These are phyloP conservation scores for Nomada lathburiana DNA, from an alignment of 2,888 invertebrate genomes.

Conservation along the genomic window DNA sequence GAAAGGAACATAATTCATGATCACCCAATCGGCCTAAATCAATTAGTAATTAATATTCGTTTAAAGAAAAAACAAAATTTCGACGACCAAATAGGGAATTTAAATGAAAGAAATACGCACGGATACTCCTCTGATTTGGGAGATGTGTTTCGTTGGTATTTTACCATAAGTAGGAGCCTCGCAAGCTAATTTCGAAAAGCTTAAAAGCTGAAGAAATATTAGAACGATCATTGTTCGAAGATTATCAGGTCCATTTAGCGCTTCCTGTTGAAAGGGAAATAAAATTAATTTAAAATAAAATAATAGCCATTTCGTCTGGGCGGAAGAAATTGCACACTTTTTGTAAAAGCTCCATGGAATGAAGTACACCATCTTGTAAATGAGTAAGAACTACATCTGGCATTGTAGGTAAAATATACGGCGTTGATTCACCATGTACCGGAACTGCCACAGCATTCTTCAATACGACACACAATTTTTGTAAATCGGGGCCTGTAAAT, in stretches of 20 bases:
- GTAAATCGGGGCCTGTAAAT: slow-evolving; percentile 90
- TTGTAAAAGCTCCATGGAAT: slow-evolving; percentile 94
- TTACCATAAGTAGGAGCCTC: slow-evolving; percentile 87
- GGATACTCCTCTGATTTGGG: slow-evolving; percentile 81
- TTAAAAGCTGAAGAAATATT: slow-evolving; percentile 88
- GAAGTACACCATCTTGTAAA: slow-evolving; percentile 93
- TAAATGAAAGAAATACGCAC: slow-evolving; percentile 70
- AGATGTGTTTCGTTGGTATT: slow-evolving; percentile 85
- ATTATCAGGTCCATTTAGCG: slow-evolving; percentile 86
- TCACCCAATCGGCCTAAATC: slow-evolving; percentile 89
- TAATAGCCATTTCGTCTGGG: background rate
- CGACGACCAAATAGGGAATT: background rate
- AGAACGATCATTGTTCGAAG: slow-evolving; percentile 88
- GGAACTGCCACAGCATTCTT: slow-evolving; percentile 92
- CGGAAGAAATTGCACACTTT: slow-evolving; percentile 86
- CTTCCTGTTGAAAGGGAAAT: slow-evolving; percentile 84
- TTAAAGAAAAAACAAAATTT: background rate
- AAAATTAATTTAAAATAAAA: slow-evolving; percentile 7
- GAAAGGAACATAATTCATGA: slow-evolving; percentile 94
- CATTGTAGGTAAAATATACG: slow-evolving; percentile 92
- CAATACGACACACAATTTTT: slow-evolving; percentile 91
- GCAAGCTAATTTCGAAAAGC: slow-evolving; percentile 90
- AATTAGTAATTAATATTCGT: slow-evolving; percentile 10
- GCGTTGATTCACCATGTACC: slow-evolving; percentile 91
- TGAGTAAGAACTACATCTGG: slow-evolving; percentile 93